Conservation (phyloP, 2,797 vertebrate species). For the Synanceia verrucosa region DNA sequence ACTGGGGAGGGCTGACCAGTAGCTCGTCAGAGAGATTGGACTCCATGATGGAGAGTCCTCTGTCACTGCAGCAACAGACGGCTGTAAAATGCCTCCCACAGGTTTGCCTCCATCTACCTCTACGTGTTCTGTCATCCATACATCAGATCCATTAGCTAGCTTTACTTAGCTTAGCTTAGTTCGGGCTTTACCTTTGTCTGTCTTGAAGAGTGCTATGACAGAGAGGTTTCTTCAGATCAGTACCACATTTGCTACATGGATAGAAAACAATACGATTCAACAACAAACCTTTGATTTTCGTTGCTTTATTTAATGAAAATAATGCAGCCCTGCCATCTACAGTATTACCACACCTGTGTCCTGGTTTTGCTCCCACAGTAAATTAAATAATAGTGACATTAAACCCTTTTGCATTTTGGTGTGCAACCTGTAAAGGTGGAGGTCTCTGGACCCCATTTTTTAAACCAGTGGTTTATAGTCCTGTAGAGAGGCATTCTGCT, state of each 20-base stretch:
- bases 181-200: background rate
- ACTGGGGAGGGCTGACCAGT: constrained; percentile 79
- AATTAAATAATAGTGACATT: background rate
- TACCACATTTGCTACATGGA: background rate
- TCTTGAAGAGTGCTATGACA: background rate
- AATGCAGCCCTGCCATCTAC: no score
- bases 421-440: background rate
- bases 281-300: no score
- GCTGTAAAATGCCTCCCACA: constrained; percentile 62
- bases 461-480: background rate
- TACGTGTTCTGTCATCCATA: constrained; percentile 3
- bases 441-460: background rate
- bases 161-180: background rate
- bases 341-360: no score
- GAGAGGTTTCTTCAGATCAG: background rate
- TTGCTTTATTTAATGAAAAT: no score
- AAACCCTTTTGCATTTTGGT: background rate
- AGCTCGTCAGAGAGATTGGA: constrained; percentile 83
- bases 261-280: background rate
- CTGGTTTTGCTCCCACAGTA: no score
- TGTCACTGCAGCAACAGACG: constrained; percentile 67
- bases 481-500: background rate
- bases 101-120: constrained; percentile 69
- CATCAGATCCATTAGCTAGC: background rate
- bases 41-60: constrained; percentile 79